Evolutionary conservation across 2,113 vertebrate genomes (phyloP).

Genomic region (Hippolais icterina): DNA sequence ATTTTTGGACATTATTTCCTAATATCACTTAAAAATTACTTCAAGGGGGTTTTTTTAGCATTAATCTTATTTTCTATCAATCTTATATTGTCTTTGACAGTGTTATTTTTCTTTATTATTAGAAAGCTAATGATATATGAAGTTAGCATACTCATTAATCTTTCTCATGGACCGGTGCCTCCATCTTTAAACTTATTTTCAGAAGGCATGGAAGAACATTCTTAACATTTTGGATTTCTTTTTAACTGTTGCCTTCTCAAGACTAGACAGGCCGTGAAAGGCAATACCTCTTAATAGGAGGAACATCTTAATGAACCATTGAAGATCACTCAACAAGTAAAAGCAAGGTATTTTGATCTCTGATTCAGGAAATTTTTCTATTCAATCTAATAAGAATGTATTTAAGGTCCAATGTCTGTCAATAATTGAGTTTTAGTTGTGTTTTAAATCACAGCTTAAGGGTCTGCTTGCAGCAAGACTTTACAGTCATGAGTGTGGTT

Average conservation of each 20-base stretch:
- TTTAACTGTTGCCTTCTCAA: neutral
- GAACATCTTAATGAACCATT: neutral
- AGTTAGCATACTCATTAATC: neutral
- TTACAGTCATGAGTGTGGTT: neutral
- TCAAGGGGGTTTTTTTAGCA: neutral
- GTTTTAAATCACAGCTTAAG: neutral
- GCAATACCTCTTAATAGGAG: neutral
- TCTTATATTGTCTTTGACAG: neutral
- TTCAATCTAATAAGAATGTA: neutral
- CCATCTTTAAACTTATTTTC: neutral
- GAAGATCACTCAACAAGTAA: neutral
- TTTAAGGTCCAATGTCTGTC: neutral
- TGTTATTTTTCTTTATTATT: neutral
- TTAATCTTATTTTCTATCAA: neutral
- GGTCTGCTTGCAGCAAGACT: neutral
- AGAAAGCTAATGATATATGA: neutral
- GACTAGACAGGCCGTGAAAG: neutral
- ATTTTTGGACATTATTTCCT: neutral
- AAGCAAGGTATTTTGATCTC: neutral
- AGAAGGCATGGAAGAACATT: neutral
- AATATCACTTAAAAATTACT: neutral
- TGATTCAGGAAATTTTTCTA: neutral
- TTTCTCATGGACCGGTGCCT: neutral
- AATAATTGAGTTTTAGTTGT: neutral
- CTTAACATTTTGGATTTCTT: neutral